phyloP scores from a whole-genome alignment of 2,797 vertebrate species.

The Thripadectes ignobilis region DNA sequence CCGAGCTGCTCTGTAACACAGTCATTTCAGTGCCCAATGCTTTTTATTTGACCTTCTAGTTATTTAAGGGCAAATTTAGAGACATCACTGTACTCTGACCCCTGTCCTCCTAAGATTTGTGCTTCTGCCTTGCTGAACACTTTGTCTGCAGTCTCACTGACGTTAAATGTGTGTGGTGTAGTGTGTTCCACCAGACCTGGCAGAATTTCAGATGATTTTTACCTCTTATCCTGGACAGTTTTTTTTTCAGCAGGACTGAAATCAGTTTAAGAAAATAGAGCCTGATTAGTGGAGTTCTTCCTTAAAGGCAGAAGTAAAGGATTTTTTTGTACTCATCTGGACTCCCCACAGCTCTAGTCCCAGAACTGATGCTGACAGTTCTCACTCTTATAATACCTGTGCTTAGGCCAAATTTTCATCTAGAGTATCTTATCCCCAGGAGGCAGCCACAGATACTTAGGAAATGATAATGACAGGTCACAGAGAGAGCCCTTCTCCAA shows the following conservation, averaged over 20 bases:
- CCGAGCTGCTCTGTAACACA: background rate
- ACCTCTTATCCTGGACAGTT: background rate
- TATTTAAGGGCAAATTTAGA: background rate
- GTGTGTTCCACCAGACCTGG: background rate
- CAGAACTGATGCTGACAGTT: background rate
- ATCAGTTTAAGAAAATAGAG: background rate
- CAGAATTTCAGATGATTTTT: background rate
- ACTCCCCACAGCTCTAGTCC: background rate
- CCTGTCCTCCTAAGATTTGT: background rate
- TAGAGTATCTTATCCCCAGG: background rate
- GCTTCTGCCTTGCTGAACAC: background rate
- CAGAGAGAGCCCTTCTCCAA: background rate
- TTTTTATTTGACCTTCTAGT: background rate
- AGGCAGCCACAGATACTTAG: background rate
- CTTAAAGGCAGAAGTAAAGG: background rate
- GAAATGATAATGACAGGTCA: background rate
- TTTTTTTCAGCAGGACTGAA: background rate
- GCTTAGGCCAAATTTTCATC: background rate
- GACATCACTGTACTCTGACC: background rate
- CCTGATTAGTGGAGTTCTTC: background rate
- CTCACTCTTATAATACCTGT: background rate
- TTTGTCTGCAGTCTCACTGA: background rate
- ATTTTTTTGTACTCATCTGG: background rate
- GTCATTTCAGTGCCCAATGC: background rate
- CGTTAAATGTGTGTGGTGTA: rapidly evolving